A percentile compares a stretch with the other conserved stretches of the same genome.
phyloP scores from a whole-genome alignment of 2,888 invertebrate species.

The Parnassius glacialis region DNA sequence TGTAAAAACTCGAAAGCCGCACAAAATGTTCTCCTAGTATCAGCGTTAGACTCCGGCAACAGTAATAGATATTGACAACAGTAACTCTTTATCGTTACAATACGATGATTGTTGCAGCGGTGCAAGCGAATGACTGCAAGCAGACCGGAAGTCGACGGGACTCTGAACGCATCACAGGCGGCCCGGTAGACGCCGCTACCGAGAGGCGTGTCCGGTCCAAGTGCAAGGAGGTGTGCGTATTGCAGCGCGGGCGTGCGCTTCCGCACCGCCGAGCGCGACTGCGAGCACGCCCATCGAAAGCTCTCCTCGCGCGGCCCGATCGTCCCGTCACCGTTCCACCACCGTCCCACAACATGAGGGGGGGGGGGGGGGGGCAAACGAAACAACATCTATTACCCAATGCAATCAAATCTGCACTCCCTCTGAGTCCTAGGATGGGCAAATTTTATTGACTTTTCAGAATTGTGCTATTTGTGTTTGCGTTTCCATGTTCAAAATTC shows the following conservation, averaged over 20 bases:
- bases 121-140: constrained; percentile 33
- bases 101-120: constrained; percentile 10
- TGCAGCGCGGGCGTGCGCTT: constrained; percentile 36
- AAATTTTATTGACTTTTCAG: no score
- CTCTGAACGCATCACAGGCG: constrained; percentile 44
- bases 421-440: not conserved
- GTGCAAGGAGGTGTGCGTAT: constrained; percentile 43
- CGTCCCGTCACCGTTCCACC: constrained; percentile 2
- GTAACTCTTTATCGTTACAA: not conserved
- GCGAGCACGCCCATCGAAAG: constrained; percentile 33
- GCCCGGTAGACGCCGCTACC: constrained; percentile 34
- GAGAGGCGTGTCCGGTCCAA: constrained; percentile 49
- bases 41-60: no score
- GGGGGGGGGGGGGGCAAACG: not conserved
- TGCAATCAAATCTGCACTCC: constrained; percentile 2
- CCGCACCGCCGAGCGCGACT: constrained; percentile 50
- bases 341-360: not conserved
- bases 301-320: constrained; percentile 11
- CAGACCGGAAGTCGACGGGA: constrained; percentile 45
- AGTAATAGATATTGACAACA: no score
- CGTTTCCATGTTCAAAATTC: no score
- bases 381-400: not conserved
- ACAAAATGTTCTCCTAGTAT: not conserved
- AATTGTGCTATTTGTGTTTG: no score
- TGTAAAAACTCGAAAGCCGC: not conserved